These are phyloP conservation scores for Monochamus saltuarius DNA, from an alignment of 1,140 invertebrate genomes.

Conservation along the genomic window DNA sequence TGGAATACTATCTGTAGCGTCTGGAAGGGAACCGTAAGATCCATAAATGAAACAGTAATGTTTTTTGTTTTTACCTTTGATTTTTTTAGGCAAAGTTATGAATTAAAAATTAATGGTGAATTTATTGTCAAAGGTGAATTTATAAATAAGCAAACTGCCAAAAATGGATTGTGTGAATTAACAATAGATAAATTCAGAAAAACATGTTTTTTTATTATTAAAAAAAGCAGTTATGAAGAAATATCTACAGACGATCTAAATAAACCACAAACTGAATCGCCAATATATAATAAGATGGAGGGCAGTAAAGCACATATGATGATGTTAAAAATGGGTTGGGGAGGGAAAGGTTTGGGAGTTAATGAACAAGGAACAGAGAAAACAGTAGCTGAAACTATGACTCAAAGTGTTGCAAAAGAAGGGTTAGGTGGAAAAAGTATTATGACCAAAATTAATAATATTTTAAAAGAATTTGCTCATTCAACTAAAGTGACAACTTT, in stretches of 20 bases:
- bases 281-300: slow-evolving; percentile 8
- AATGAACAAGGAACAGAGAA: slow-evolving; percentile 30
- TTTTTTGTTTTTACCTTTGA: too few species aligned
- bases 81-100: neutral
- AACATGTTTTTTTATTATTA: slow-evolving; percentile 32
- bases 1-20: too few species aligned
- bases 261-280: slow-evolving; percentile 2
- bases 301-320: slow-evolving; percentile 31
- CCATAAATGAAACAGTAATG: too few species aligned
- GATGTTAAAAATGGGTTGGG: slow-evolving; percentile 37
- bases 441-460: slow-evolving; percentile 29
- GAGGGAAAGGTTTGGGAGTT: slow-evolving; percentile 31
- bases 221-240: slow-evolving; percentile 28
- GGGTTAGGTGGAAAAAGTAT: slow-evolving; percentile 26
- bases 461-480: slow-evolving; percentile 28
- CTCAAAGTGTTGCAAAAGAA: slow-evolving; percentile 27
- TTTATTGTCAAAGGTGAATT: slow-evolving; percentile 21
- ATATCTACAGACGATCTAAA: slow-evolving; percentile 18
- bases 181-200: slow-evolving; percentile 26
- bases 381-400: slow-evolving; percentile 28
- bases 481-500: slow-evolving; percentile 27
- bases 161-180: slow-evolving; percentile 22
- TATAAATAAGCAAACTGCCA: slow-evolving; percentile 24
- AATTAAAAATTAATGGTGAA: slow-evolving; percentile 22
- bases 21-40: too few species aligned